phyloP scores from a whole-genome alignment of 2,888 invertebrate genomes.

The Tetragnatha montana region DNA sequence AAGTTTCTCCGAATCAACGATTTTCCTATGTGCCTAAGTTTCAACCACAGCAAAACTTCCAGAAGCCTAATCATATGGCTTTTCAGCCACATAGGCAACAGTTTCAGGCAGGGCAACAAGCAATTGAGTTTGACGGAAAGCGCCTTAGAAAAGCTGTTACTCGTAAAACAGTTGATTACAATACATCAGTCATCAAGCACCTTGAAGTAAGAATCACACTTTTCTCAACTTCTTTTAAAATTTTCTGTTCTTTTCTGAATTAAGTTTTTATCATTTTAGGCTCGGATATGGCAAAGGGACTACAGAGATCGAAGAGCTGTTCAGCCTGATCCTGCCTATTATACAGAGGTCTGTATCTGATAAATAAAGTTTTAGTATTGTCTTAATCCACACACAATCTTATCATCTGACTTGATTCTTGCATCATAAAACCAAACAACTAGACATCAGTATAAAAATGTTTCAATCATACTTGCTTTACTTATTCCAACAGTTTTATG shows the following conservation, averaged over 20 bases:
- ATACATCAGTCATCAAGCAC: constrained; percentile 93
- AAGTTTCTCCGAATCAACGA: constrained; percentile 51
- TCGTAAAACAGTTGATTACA: constrained; percentile 98
- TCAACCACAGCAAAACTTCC: constrained; percentile 71
- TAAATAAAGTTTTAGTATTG: not conserved
- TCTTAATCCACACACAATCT: not conserved
- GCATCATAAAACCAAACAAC: too few species aligned
- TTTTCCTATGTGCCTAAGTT: constrained; percentile 65
- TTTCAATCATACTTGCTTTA: not conserved
- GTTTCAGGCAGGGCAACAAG: constrained; percentile 57
- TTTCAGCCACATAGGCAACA: constrained; percentile 61
- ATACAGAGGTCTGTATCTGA: constrained; percentile 82
- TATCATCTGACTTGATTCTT: too few species aligned
- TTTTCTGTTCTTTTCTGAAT: constrained; percentile 6
- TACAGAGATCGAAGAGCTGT: constrained; percentile 90
- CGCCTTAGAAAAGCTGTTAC: constrained; percentile 95
- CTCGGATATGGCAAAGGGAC: constrained; percentile 96
- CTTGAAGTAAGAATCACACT: constrained; percentile 83
- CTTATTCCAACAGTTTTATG: not conserved
- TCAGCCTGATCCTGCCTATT: constrained; percentile 96
- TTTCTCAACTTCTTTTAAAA: not conserved
- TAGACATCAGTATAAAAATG: too few species aligned
- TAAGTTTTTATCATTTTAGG: constrained; percentile 78
- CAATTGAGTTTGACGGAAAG: constrained; percentile 93
- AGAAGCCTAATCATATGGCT: constrained; percentile 65